Evolutionary conservation across 2,113 vertebrate species (phyloP).

Genomic region (Caretta caretta): DNA sequence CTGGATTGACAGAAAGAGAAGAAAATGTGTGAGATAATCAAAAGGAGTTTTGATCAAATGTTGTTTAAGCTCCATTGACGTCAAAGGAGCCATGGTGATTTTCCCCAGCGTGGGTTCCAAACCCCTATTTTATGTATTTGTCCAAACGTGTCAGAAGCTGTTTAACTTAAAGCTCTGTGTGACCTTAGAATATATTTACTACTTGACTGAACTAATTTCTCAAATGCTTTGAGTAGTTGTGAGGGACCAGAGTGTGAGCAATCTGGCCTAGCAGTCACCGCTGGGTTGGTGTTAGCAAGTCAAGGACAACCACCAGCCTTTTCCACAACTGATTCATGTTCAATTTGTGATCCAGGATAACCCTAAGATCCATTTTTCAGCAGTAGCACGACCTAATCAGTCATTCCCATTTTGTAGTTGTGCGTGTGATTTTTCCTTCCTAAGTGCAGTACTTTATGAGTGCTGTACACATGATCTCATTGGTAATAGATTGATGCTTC

Average conservation of each 20-base stretch:
- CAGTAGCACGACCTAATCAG: neutral
- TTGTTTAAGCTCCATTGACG: neutral
- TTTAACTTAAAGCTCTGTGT: neutral
- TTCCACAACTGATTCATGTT: neutral
- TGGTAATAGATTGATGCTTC: constrained; percentile 59
- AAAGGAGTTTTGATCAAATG: neutral
- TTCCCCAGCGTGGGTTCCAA: neutral
- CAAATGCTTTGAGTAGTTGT: neutral
- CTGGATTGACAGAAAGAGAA: neutral
- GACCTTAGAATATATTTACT: neutral
- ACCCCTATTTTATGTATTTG: neutral
- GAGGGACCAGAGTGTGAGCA: neutral
- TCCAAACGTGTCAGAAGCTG: neutral
- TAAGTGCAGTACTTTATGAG: constrained; percentile 3
- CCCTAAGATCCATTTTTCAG: neutral
- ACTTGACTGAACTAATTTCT: neutral
- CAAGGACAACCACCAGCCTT: neutral
- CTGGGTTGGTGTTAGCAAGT: neutral
- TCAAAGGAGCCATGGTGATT: neutral
- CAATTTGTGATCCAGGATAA: neutral
- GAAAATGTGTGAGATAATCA: neutral
- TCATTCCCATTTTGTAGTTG: neutral
- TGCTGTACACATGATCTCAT: constrained; percentile 15
- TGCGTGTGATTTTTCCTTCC: neutral
- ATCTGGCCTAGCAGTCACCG: neutral